Base-by-base conservation (phyloP, 2,797 vertebrate species). In the Ctenosaura bakeri region DNA sequence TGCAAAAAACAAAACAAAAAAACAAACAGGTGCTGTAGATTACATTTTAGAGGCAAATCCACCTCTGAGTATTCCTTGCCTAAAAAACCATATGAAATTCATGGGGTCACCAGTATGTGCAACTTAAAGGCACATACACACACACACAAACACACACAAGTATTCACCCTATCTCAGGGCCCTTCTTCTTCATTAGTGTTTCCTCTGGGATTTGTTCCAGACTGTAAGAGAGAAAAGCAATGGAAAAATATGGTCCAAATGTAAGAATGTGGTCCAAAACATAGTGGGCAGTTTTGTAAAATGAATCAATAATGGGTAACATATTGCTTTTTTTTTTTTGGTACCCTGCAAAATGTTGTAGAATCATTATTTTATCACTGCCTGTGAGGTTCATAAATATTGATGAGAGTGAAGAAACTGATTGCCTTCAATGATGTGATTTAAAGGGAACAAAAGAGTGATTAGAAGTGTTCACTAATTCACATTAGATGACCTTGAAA, bases 391-490 rank as follows among this genome's bases (percentile, higher is more conserved):
- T 42, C 78, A 82, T 82, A 52, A 87, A 87, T 82, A 42, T 73
- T 82, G 73, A 82, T 73, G 18, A 62, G 71, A 32, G 42, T 20
- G 69, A 71, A 6, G 83, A 66, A 78, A 79, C 52, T 22, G 6
- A 66, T 64, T 85, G 62, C 29, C 18, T 74, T 54, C 78, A 79
- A 46, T 32, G 14, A 46, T 46, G n/a, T 56, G 59, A 56, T 66
- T 69, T 26, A 38, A 64, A 56, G 46, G 26, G n/a, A 59, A 66
- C 50, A 69, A 62, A 86, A 16, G 29, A 54, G 20, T 76, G 80
- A 50, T 88, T 74, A 83, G 69, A 52, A 35, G 24, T 69, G 78
- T 50, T 71, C 59, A 76, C 59, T 78, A 26, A 52, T 35, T 90
- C 79, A 73, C 87, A 54, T 50, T 56, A 81, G 35, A 29, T 56